These are phyloP conservation scores for Hypothenemus hampei DNA, from an alignment of 1,140 invertebrate genomes.

Conservation along the genomic window DNA sequence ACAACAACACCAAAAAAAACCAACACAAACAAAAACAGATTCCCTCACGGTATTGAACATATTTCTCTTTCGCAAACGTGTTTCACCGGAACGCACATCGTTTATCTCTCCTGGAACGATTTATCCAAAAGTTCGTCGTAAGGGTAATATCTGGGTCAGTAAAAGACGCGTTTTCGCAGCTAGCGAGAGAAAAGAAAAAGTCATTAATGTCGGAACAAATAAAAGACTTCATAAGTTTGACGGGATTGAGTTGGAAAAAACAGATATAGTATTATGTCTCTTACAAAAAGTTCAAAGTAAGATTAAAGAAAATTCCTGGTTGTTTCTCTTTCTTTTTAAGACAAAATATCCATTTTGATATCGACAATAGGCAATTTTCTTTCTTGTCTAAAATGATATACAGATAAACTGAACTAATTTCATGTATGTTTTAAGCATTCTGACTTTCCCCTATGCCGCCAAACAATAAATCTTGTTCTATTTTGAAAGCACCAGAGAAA, in stretches of 20 bases:
- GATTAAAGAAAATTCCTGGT: conserved; percentile 12
- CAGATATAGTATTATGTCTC: conserved; percentile 17
- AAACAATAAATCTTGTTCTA: conserved; percentile 4
- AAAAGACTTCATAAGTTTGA: conserved; percentile 18
- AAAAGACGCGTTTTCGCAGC: conserved; percentile 19
- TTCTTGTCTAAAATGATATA: neutral
- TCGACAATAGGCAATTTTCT: too few species aligned
- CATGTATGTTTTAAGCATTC: neutral
- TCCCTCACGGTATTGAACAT: neutral
- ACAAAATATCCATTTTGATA: conserved; percentile 4
- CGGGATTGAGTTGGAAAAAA: conserved; percentile 21
- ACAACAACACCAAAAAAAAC: too few species aligned
- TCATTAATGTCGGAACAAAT: conserved; percentile 22
- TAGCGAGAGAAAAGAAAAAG: conserved; percentile 17
- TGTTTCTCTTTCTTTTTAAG: neutral
- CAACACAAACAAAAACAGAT: neutral
- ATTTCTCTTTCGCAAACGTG: neutral
- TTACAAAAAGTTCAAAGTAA: neutral
- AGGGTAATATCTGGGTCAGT: conserved; percentile 16
- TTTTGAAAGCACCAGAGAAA: conserved; percentile 7
- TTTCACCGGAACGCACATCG: conserved; percentile 2
- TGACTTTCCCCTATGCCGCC: neutral
- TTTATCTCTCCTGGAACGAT: conserved; percentile 4
- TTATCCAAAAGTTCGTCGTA: conserved; percentile 8
- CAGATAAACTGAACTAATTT: too few species aligned